Evolutionary conservation across 2,797 vertebrate species (phyloP).

Genomic region (Amblyopsis hoosieri): DNA sequence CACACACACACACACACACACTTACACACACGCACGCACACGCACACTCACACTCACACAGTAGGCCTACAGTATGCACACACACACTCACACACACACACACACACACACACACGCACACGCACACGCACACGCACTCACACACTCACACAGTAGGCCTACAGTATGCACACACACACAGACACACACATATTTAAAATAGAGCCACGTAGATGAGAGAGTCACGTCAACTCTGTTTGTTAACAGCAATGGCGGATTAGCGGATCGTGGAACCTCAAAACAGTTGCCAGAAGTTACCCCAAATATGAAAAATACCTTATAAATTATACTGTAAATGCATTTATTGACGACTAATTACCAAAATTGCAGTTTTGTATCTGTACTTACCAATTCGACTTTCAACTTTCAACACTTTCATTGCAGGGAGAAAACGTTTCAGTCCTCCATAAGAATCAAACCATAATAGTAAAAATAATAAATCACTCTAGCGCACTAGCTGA

Average conservation of each 20-base stretch:
- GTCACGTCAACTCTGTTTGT: no score
- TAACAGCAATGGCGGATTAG: no score
- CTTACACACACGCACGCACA: neutral
- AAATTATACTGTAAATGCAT: no score
- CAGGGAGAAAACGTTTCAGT: slow-evolving; percentile 29
- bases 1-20: slow-evolving; percentile 14
- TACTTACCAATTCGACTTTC: no score
- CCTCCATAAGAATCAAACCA: neutral
- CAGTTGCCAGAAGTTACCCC: no score
- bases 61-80: neutral
- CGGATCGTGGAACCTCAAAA: no score
- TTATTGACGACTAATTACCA: no score
- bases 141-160: slow-evolving; percentile 2
- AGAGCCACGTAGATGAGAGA: no score
- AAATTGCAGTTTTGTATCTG: no score
- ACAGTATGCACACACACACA: slow-evolving; percentile 3
- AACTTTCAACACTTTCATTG: neutral
- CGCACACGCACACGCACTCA: neutral
- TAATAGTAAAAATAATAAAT: no score
- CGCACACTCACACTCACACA: slow-evolving; percentile 11
- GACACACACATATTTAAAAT: neutral
- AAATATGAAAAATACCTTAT: no score
- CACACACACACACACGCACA: slow-evolving; percentile 13
- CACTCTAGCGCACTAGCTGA: slow-evolving; percentile 15
- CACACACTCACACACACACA: neutral